A percentile compares a stretch with the other conserved stretches of the same genome.
Evolutionary conservation across 2,797 vertebrate genomes (phyloP).

Genomic region (Discoglossus pictus): DNA sequence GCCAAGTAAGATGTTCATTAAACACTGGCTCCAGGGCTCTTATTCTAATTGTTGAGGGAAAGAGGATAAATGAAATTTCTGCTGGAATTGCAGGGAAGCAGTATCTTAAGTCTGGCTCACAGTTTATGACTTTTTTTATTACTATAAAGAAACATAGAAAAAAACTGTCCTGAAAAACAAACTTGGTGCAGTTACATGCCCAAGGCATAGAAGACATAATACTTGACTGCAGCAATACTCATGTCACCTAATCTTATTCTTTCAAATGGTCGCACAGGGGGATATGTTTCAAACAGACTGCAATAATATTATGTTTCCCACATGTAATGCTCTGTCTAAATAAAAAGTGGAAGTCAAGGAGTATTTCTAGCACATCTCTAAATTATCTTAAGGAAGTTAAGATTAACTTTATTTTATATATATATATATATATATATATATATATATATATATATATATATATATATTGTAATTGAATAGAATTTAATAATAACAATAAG

Average conservation of each 20-base stretch:
- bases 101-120: not conserved
- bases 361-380: too few relatives aligned
- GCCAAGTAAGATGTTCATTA: slow-evolving; percentile 36
- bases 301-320: too few relatives aligned
- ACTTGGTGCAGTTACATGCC: slow-evolving; percentile 5
- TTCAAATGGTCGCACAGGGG: not conserved
- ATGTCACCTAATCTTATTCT: slow-evolving; percentile 10
- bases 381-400: too few relatives aligned
- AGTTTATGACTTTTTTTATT: slow-evolving; percentile 33
- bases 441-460: too few relatives aligned
- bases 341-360: too few relatives aligned
- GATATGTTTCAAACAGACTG: too few relatives aligned
- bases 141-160: too few relatives aligned
- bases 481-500: too few relatives aligned
- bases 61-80: slow-evolving; percentile 36
- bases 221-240: not conserved
- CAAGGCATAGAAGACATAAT: slow-evolving; percentile 7
- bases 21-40: slow-evolving; percentile 31
- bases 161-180: slow-evolving; percentile 10
- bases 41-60: slow-evolving; percentile 43
- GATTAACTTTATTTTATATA: too few relatives aligned
- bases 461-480: too few relatives aligned
- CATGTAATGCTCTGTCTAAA: too few relatives aligned
- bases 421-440: too few relatives aligned
- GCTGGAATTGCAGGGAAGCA: slow-evolving; percentile 1